Base-by-base conservation (phyloP, 2,113 vertebrate species). In the Gymnobelideus leadbeateri region DNA sequence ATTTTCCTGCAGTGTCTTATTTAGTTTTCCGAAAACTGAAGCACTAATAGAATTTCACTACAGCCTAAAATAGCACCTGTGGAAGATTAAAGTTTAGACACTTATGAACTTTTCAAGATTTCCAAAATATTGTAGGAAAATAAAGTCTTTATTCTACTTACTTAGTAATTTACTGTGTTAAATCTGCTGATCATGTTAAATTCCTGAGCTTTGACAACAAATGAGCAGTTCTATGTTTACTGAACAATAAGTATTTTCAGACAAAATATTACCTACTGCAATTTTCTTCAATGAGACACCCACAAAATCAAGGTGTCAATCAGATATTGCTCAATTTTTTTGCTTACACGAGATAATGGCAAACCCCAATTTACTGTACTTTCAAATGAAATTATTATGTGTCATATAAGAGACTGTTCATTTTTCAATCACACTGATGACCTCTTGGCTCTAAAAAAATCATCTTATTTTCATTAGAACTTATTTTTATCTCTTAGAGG, bases 11-110 rank as follows among this genome's bases (percentile, higher is more conserved):
- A 51, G 8, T 61, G 50, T 46, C 19, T 92, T 89, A 8, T 43
- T 84, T 84, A 84, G 68, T 94, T 96, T 96, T 92, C 91, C 94
- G 57, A 94, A 95, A 94, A 91, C 53, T 92, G 57, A 97, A 92
- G 52, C n/a, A 92, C 54, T 89, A 95, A 77, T 61, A 94, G 37
- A 94, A 94, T 94, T 97, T 91, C 92, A 94, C 21, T 90, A 9
- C 51, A 95, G 89, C 50, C 95, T 94, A 95, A 94, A 95, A 55
- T 24, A 93, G 19, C 37, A 95, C 53, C 54, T 97, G 28, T 26
- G 92, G 51, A 92, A 94, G 68, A 93, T 94, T 91, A 91, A 91
- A 25, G 51, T 92, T 94, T 93, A 54, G 16, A 89, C 51, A 61
- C 53, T 92, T 90, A 43, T 37, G 10, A 93, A 94, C 90, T 68